phyloP scores from a whole-genome alignment of 2,113 vertebrate species.

The Glaucidium brasilianum region DNA sequence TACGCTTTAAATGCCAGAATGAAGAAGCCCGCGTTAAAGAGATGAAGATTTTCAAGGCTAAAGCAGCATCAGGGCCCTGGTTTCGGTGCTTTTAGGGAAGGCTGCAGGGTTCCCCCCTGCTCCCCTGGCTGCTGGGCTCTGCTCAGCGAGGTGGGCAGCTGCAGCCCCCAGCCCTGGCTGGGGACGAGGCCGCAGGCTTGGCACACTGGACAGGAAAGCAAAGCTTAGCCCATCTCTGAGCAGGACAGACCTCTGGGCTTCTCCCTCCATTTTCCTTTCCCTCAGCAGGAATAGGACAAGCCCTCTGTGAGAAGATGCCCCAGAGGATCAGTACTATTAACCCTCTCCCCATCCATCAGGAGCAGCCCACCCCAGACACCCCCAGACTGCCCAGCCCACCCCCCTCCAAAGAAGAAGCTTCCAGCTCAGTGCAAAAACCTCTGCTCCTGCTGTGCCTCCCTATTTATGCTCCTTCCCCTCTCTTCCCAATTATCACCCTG shows the following conservation, averaged over 20 bases:
- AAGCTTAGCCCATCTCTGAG: neutral
- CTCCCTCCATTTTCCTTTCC: neutral
- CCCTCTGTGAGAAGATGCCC: neutral
- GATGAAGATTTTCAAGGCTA: neutral
- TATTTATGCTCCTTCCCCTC: neutral
- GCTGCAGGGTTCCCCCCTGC: neutral
- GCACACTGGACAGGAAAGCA: neutral
- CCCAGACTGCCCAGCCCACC: neutral
- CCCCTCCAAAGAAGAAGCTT: neutral
- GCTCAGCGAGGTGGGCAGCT: neutral
- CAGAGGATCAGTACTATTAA: neutral
- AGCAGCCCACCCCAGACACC: neutral
- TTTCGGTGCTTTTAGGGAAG: neutral
- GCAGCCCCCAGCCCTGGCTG: neutral
- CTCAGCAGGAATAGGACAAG: neutral
- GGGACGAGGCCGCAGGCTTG: neutral
- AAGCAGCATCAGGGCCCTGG: neutral
- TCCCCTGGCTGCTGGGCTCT: neutral
- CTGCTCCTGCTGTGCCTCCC: neutral
- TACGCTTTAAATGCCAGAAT: neutral
- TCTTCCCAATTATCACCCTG: slow-evolving; percentile 6
- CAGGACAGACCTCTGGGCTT: neutral
- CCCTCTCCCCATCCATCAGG: neutral
- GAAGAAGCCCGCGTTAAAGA: neutral
- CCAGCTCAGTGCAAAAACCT: neutral